These are phyloP conservation scores for Gisinianus flammeolus DNA, from an alignment of 2,888 invertebrate genomes.

Conservation along the genomic window DNA sequence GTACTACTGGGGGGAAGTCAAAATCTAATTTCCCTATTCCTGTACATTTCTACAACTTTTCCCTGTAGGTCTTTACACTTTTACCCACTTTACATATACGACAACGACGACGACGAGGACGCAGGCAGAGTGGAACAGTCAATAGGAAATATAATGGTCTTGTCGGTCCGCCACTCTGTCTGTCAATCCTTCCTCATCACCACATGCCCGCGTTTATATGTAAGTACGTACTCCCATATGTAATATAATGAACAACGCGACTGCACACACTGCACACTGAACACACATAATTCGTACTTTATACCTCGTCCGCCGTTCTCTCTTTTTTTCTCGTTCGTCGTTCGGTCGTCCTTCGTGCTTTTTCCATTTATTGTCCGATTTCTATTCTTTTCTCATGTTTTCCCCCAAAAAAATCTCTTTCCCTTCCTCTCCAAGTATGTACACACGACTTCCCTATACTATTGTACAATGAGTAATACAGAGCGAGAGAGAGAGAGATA, in stretches of 20 bases:
- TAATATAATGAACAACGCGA: no score
- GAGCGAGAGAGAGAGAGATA: not conserved
- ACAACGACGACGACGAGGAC: not conserved
- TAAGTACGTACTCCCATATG: no score
- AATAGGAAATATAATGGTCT: conserved; percentile 33
- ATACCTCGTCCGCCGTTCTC: no score
- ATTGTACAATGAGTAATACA: not conserved
- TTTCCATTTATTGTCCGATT: conserved; percentile 37
- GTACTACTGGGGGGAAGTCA: conserved; percentile 35
- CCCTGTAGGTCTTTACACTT: not conserved
- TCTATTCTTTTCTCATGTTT: conserved; percentile 33
- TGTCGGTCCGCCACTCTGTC: conserved; percentile 19
- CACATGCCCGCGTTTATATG: no score
- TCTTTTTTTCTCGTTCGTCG: no score
- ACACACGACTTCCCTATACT: no score
- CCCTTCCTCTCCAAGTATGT: conserved; percentile 17
- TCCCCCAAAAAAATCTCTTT: conserved; percentile 26
- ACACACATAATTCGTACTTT: not conserved
- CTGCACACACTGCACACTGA: not conserved
- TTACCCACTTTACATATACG: not conserved
- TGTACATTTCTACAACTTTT: not conserved
- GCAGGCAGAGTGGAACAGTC: not conserved
- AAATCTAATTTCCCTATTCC: conserved; percentile 46
- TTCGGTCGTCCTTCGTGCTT: conserved; percentile 7
- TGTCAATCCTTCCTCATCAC: not conserved